Percentiles rank a stretch among this genome's conserved stretches.
Conservation (phyloP, 2,888 invertebrate species). For the Glyphotaelius pellucidus region DNA sequence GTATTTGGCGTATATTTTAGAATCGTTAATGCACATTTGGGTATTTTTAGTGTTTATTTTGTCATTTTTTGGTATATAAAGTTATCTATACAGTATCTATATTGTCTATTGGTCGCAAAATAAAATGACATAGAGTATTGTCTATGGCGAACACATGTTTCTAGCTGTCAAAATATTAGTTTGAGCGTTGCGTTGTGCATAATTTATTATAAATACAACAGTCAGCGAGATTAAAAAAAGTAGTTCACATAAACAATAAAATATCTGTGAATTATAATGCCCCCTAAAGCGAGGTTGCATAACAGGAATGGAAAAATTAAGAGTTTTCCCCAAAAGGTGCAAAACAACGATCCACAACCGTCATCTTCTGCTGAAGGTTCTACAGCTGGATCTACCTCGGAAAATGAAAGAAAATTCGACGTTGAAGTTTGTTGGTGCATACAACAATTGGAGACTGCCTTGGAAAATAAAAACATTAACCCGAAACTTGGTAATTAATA, state of each 20-base stretch:
- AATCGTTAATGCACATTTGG: too few relatives aligned
- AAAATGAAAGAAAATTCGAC: conserved; percentile 83
- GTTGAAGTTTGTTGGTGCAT: conserved; percentile 89
- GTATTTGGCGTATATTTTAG: too few relatives aligned
- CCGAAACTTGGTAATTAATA: conserved; percentile 77
- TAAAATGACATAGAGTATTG: too few relatives aligned
- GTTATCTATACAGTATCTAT: too few relatives aligned
- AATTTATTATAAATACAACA: background rate
- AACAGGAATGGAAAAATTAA: conserved; percentile 66
- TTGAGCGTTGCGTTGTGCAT: background rate
- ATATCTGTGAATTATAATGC: conserved; percentile 57
- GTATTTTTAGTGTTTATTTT: too few relatives aligned
- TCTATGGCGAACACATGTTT: background rate
- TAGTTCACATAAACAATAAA: background rate
- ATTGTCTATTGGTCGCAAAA: too few relatives aligned
- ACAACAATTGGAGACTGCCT: conserved; percentile 81
- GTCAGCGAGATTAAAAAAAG: too few relatives aligned
- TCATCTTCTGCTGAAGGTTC: conserved; percentile 41
- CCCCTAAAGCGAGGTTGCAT: conserved; percentile 66
- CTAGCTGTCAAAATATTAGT: background rate
- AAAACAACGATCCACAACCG: background rate
- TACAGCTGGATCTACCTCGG: conserved; percentile 68
- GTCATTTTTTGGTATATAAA: too few relatives aligned
- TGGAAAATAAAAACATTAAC: conserved; percentile 79
- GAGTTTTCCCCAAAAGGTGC: conserved; percentile 59